Conservation (phyloP, 2,888 invertebrate genomes). For the Aspidiotus destructor region DNA sequence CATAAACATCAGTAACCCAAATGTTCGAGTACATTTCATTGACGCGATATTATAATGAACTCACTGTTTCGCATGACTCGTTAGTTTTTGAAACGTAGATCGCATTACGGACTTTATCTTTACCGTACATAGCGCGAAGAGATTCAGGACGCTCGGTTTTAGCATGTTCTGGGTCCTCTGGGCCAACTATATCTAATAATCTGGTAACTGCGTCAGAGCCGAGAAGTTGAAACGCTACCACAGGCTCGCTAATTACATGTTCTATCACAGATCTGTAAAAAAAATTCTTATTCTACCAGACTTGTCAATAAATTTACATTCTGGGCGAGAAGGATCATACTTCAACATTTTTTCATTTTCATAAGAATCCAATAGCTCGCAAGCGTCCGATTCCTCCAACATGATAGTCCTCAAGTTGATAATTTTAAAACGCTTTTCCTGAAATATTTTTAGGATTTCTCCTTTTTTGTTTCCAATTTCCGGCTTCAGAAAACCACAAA, state of each 20-base stretch:
- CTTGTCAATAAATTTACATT: not conserved
- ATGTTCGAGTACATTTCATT: too few species aligned
- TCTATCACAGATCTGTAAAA: conserved; percentile 13
- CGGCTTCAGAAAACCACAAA: conserved; percentile 70
- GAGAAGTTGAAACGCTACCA: conserved; percentile 63
- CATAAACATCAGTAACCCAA: too few species aligned
- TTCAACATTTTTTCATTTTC: conserved; percentile 44
- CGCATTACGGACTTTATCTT: conserved; percentile 57
- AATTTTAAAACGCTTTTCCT: conserved; percentile 49
- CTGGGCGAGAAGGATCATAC: conserved; percentile 51
- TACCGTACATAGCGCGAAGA: conserved; percentile 58
- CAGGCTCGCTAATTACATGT: conserved; percentile 48
- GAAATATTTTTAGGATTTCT: conserved; percentile 59
- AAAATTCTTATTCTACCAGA: not conserved
- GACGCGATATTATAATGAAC: not conserved
- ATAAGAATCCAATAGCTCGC: conserved; percentile 52
- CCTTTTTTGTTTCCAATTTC: conserved; percentile 59
- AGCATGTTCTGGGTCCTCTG: conserved; percentile 53
- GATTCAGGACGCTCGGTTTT: conserved; percentile 48
- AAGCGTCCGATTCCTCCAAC: conserved; percentile 45
- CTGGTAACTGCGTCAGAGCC: conserved; percentile 56
- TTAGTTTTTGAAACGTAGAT: conserved; percentile 55
- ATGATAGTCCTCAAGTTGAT: conserved; percentile 63
- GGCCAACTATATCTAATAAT: conserved; percentile 54
- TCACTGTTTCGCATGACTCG: conserved; percentile 49